Conservation (phyloP, 2,113 vertebrate genomes). For the Colossoma macropomum region DNA sequence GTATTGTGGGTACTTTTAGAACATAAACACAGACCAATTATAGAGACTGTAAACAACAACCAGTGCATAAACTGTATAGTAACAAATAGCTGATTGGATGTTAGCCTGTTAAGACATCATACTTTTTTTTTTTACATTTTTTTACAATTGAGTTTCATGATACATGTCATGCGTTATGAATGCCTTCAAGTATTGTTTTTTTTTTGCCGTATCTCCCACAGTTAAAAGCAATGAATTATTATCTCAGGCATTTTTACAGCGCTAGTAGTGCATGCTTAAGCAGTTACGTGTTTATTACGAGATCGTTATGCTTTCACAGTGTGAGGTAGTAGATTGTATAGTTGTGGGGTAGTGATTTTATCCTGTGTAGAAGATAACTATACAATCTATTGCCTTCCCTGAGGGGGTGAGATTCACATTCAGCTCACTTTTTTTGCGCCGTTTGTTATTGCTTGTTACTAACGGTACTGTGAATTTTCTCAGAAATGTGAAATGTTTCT, state of each 20-base stretch:
- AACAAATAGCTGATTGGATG: background rate
- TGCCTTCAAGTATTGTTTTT: background rate
- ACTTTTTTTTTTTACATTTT: background rate
- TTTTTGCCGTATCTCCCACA: too few species aligned
- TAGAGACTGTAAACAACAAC: background rate
- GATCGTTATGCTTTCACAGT: conserved; percentile 72
- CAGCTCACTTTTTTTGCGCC: background rate
- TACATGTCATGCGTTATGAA: background rate
- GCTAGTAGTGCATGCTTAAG: too few species aligned
- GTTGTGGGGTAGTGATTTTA: conserved; percentile 96
- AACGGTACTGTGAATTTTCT: background rate
- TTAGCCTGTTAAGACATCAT: background rate
- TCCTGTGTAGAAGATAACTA: conserved; percentile 96
- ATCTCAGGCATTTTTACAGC: too few species aligned
- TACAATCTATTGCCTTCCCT: conserved; percentile 99
- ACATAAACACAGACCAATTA: too few species aligned
- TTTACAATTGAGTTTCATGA: background rate
- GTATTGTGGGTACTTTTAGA: background rate
- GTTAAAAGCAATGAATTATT: too few species aligned
- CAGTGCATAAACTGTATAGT: background rate
- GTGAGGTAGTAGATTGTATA: conserved; percentile 99
- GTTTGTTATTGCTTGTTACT: background rate
- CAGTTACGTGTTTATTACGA: too few species aligned
- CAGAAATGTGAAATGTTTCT: background rate
- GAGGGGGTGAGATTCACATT: conserved; percentile 70